A percentile compares a stretch with the other conserved stretches of the same genome.
Evolutionary conservation across 1,140 invertebrate species (phyloP).

Genomic region (Hylyphantes graminicola): DNA sequence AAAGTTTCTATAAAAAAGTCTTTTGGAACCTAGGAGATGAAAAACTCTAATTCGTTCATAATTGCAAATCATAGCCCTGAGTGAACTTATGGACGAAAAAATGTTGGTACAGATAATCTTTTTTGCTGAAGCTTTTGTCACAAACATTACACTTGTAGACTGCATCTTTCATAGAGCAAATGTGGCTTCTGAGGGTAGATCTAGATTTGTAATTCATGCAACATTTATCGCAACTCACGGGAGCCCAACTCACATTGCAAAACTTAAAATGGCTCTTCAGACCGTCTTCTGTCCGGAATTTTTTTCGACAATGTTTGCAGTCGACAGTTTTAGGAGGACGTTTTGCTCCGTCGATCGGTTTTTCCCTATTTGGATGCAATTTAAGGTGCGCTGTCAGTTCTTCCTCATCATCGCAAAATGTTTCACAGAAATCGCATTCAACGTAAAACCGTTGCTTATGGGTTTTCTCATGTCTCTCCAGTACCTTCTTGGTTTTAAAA

Average conservation of each 20-base stretch:
- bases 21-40: too few relatives aligned
- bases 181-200: not conserved
- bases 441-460: not conserved
- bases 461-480: too few relatives aligned
- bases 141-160: not conserved
- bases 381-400: not conserved
- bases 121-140: not conserved
- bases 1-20: too few relatives aligned
- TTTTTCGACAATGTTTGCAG: not conserved
- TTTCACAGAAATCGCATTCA: constrained; percentile 1
- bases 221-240: not conserved
- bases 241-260: too few relatives aligned
- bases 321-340: not conserved
- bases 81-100: not conserved
- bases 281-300: not conserved
- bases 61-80: not conserved
- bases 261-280: not conserved
- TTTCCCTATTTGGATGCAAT: too few relatives aligned
- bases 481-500: too few relatives aligned
- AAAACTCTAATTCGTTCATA: not conserved
- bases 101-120: not conserved
- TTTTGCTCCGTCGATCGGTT: not conserved
- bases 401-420: not conserved
- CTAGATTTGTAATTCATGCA: not conserved
- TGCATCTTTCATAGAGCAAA: not conserved